Conservation (phyloP, 2,113 vertebrate genomes). For the Chlamydotis undulata region DNA sequence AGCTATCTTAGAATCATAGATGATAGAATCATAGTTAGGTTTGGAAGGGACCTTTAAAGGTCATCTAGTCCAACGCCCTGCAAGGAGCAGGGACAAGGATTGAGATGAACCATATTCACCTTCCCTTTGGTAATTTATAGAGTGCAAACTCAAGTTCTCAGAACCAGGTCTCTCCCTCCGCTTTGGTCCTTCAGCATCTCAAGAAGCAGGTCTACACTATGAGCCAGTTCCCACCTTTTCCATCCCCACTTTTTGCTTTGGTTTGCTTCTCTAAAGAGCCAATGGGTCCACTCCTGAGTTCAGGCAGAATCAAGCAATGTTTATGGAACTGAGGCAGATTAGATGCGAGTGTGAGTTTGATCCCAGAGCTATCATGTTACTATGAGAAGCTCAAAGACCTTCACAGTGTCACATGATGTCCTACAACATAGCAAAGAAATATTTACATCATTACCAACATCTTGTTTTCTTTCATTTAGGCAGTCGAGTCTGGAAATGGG, state of each 20-base stretch:
- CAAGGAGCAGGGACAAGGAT: not conserved
- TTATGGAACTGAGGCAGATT: not conserved
- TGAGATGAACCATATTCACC: not conserved
- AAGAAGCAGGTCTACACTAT: not conserved
- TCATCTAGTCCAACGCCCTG: too few species aligned
- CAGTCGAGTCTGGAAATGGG: not conserved
- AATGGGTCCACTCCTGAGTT: not conserved
- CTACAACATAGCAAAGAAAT: not conserved
- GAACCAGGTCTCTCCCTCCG: not conserved
- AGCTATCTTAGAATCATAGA: not conserved
- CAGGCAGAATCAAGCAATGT: not conserved
- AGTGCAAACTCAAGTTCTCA: not conserved
- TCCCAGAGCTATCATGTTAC: not conserved
- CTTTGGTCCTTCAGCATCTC: not conserved
- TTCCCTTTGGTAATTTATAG: not conserved
- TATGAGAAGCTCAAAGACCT: not conserved
- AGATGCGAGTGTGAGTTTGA: not conserved
- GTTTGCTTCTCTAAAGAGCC: not conserved
- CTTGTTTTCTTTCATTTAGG: not conserved
- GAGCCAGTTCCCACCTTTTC: not conserved
- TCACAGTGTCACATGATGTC: too few species aligned
- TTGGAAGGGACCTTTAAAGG: too few species aligned
- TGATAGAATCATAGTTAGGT: too few species aligned
- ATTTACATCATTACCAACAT: not conserved
- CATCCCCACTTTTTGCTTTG: not conserved